Base-by-base conservation (phyloP, 2,113 vertebrate genomes). In the Taxidea taxus region DNA sequence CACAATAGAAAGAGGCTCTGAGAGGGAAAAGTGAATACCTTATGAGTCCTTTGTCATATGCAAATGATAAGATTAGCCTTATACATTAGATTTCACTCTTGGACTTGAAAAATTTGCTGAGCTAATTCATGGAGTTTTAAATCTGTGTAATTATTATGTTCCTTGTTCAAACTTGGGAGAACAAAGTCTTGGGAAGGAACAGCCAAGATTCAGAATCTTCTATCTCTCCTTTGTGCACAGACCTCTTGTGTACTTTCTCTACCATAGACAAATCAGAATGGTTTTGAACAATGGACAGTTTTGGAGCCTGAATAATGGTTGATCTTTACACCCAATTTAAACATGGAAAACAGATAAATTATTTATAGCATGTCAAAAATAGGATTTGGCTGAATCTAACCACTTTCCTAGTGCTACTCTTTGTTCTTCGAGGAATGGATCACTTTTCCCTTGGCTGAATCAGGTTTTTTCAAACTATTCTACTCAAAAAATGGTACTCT, bases 331-430 rank as follows among this genome's bases (percentile, higher is more conserved):
- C 66, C 89, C 87, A 94, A 96, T 98, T 98, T 98, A 98, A 97
- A 98, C 98, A 97, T 98, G 95, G 95, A 98, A 97, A 98, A 97
- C 87, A 97, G 97, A 94, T 98, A 81, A 95, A 98, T 98, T 97
- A 98, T 98, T 98, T 98, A 97, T 96, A 80, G 27, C 20, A 68
- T 49, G 42, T 34, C 25, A 82, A 88, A 95, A 87, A 70, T 62
- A 97, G 37, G 47, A 51, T 74, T 85, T 78, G 23, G 47, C 44
- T 8, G 51, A 95, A 89, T 89, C 42, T 21, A 89, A 15, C 3
- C 77, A 10, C 8, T 86, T 91, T 78, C 47, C 83, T 44, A 58
- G 27, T 34, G 47, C 11, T 29, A 16, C 11, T 92, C 4, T 23
- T 89, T 91, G 31, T 54, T 90, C 23, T 49, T 92, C 31, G 34